Evolutionary conservation across 2,113 vertebrate genomes (phyloP).

Genomic region (Cariama cristata): DNA sequence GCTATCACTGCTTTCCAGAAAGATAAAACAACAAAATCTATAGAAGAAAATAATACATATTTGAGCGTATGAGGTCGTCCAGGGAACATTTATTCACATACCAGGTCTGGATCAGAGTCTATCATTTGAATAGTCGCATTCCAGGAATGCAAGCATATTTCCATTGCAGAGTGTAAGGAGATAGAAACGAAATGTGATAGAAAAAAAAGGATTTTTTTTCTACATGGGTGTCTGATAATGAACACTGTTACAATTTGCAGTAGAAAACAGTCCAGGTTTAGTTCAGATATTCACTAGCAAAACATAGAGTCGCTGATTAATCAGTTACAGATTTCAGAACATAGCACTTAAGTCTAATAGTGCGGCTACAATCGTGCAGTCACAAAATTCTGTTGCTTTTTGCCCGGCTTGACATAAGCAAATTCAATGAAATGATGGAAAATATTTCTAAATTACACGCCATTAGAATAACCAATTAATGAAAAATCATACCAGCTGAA

Average conservation of each 20-base stretch:
- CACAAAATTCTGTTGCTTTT: not conserved
- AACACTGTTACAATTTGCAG: not conserved
- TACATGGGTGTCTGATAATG: not conserved
- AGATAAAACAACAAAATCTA: not conserved
- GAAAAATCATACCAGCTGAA: not conserved
- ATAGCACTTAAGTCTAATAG: not conserved
- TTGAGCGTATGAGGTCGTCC: not conserved
- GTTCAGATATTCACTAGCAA: not conserved
- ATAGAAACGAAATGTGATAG: not conserved
- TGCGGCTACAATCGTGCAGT: not conserved
- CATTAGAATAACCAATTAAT: not conserved
- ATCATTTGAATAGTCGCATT: not conserved
- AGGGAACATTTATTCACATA: not conserved
- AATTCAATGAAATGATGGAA: not conserved
- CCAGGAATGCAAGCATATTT: not conserved
- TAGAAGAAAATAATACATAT: not conserved
- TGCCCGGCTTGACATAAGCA: not conserved
- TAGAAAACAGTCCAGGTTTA: not conserved
- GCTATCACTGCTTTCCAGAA: not conserved
- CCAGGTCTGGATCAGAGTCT: not conserved
- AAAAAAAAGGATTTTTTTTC: not conserved
- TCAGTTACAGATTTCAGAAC: not conserved
- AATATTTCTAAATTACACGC: not conserved
- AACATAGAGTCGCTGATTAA: not conserved
- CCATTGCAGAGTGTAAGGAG: not conserved